Conservation (phyloP, 2,888 invertebrate genomes). For the Aquatica leii region DNA sequence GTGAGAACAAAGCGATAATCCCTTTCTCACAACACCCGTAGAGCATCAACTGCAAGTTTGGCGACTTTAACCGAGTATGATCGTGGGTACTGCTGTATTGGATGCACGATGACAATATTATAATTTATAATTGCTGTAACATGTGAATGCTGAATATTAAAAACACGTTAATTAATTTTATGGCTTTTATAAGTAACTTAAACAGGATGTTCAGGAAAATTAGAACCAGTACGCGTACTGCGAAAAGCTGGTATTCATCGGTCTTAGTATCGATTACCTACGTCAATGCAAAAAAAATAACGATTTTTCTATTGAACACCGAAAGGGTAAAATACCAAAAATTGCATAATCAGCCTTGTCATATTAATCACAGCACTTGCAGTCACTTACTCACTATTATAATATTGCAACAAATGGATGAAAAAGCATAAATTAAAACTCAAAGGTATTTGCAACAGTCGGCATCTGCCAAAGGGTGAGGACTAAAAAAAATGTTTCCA, state of each 20-base stretch:
- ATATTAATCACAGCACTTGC: constrained; percentile 27
- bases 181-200: not conserved
- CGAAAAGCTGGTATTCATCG: no score
- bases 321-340: constrained; percentile 26
- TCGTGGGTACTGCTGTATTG: constrained; percentile 23
- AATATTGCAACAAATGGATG: constrained; percentile 15
- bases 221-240: no score
- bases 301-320: not conserved
- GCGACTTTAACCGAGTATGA: constrained; percentile 20
- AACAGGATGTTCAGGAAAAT: constrained; percentile 3
- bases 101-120: not conserved
- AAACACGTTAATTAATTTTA: not conserved
- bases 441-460: not conserved
- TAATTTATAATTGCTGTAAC: constrained; percentile 12
- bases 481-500: no score
- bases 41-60: constrained; percentile 21
- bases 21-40: constrained; percentile 38
- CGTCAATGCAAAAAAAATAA: not conserved
- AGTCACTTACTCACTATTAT: constrained; percentile 10
- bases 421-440: constrained; percentile 9
- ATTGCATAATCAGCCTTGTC: constrained; percentile 26
- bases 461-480: no score
- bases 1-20: constrained; percentile 39
- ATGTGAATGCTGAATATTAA: not conserved
- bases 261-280: no score